Evolutionary conservation across 2,888 invertebrate genomes (phyloP).

Genomic region (Aromia moschata): DNA sequence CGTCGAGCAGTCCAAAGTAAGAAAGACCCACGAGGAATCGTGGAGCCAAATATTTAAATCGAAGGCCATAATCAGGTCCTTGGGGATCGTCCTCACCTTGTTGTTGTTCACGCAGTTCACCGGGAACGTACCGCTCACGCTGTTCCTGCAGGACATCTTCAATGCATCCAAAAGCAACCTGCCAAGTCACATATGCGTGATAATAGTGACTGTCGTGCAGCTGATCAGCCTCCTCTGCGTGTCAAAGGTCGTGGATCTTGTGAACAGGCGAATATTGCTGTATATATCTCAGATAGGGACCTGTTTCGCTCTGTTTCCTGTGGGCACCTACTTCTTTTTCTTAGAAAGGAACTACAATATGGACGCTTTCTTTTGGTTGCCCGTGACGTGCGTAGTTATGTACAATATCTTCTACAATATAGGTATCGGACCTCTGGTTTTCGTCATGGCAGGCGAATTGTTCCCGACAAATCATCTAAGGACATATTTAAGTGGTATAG

Average conservation of each 20-base stretch:
- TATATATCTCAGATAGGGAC: not conserved
- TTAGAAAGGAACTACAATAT: slow-evolving; percentile 11
- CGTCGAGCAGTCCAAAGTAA: not conserved
- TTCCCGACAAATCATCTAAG: slow-evolving; percentile 70
- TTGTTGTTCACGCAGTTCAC: not conserved
- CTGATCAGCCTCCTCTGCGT: slow-evolving; percentile 55
- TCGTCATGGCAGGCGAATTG: slow-evolving; percentile 84
- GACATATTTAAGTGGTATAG: slow-evolving; percentile 72
- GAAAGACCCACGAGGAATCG: not conserved
- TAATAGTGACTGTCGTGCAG: slow-evolving; percentile 80
- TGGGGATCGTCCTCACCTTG: not conserved
- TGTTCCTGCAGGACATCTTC: slow-evolving; percentile 68
- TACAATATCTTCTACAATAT: slow-evolving; percentile 77
- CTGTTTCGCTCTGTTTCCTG: slow-evolving; percentile 65
- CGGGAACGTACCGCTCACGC: not conserved
- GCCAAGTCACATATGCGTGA: slow-evolving; percentile 73
- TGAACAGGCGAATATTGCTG: not conserved
- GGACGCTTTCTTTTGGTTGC: slow-evolving; percentile 71
- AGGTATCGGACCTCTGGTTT: slow-evolving; percentile 78
- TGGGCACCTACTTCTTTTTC: slow-evolving; percentile 27
- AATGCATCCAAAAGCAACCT: slow-evolving; percentile 56
- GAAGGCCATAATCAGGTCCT: not conserved
- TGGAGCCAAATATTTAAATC: not conserved
- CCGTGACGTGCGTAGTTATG: slow-evolving; percentile 73
- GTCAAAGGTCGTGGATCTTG: not conserved